phyloP scores from a whole-genome alignment of 2,113 vertebrate species.

The Larimichthys polyactis region DNA sequence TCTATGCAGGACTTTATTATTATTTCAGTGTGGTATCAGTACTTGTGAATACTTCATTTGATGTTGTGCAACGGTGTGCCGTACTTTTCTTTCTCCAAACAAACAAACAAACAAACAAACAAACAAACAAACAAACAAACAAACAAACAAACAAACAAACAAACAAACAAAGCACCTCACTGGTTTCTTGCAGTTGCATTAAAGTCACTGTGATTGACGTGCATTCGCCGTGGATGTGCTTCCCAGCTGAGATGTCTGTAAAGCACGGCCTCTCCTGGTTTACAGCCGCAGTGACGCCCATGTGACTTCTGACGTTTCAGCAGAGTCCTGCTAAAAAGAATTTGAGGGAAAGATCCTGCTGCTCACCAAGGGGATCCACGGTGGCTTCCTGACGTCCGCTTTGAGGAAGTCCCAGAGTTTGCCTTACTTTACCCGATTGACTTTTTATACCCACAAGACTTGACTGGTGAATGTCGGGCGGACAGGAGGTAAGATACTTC shows the following conservation, averaged over 20 bases:
- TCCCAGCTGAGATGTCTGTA: not conserved
- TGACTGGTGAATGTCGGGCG: constrained; percentile 69
- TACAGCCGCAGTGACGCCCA: constrained; percentile 49
- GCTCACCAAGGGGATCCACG: constrained; percentile 64
- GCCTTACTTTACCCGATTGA: not conserved
- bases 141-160: no score
- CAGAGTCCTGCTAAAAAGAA: constrained; percentile 59
- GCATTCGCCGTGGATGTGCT: not conserved
- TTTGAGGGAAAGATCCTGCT: constrained; percentile 61
- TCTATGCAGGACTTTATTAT: not conserved
- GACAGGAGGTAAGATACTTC: constrained; percentile 66
- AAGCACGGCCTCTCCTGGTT: constrained; percentile 32
- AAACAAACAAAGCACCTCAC: no score
- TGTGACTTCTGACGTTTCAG: constrained; percentile 80
- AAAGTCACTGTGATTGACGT: not conserved
- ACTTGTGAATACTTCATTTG: not conserved
- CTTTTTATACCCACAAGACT: not conserved
- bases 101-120: no score
- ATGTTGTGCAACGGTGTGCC: not conserved
- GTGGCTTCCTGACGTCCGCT: constrained; percentile 65
- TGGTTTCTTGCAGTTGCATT: not conserved
- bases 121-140: no score
- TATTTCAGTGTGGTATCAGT: not conserved
- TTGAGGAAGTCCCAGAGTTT: constrained; percentile 73
- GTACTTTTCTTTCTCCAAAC: no score